Evolutionary conservation across 2,113 vertebrate species (phyloP), one percentile per base, ranked within the genome.

Genomic region (Megaleporinus macrocephalus): DNA sequence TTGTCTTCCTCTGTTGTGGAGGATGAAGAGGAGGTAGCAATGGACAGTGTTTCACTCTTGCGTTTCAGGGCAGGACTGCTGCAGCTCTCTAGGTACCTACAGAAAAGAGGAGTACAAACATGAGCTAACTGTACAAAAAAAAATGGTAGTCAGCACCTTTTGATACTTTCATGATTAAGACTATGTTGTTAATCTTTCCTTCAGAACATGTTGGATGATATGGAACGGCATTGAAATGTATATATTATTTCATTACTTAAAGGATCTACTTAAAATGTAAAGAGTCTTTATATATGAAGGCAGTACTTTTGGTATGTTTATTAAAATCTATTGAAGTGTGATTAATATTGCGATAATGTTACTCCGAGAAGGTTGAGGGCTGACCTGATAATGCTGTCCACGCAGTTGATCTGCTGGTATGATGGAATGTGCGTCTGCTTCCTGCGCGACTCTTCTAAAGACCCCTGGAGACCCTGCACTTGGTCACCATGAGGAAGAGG

Each of bases 391-490:
- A 97, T 96, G 84, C 94, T 96, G 79, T 97, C 95, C 55, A 96
- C 94, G 88, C 95, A 97, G 88, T 96, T 97, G 79, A 98, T 96
- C 81, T 98, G 96, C 88, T 97, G 97, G 85, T 97, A 97, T 13
- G 96, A 97, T 15, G 95, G 95, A 90, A 95, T 84, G 73, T 26
- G 91, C 0, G 89, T 77, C 79, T 90, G 91, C 78, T 89, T 94
- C 84, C 93, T 92, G 76, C 61, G 73, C 1, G 89, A 84, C 16
- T 90, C 90, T 29, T 92, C 89, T 4, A 76, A 85, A 33, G 92
- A 85, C 20, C 0, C 24, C 36, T 27, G 78, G 57, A 41, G 86
- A 68, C 88, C 90, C 84, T 87, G 79, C 44, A 89, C 59, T 33
- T 88, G 88, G 57, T 85, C 30, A 0, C 81, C 1, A 0, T 81